Conservation (phyloP, 1,140 invertebrate species). For the Homalodisca vitripennis region DNA sequence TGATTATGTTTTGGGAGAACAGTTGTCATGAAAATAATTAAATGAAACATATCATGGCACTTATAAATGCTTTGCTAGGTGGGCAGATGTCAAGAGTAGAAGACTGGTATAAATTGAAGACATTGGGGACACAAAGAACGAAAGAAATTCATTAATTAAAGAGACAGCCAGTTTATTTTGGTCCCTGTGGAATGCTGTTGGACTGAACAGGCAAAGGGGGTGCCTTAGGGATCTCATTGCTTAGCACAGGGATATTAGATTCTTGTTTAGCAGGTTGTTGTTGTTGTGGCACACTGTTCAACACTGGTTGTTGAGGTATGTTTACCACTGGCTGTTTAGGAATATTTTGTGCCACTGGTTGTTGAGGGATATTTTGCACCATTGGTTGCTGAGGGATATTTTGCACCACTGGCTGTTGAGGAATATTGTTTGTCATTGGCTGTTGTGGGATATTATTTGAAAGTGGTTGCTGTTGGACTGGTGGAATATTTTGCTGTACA, state of each 20-base stretch:
- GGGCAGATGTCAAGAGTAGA: no score
- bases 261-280: neutral
- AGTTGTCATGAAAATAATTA: no score
- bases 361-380: conserved; percentile 7
- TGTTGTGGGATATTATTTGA: conserved; percentile 20
- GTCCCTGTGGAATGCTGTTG: conserved; percentile 1
- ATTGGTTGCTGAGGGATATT: conserved; percentile 23
- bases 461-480: conserved; percentile 18
- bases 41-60: no score
- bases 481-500: neutral
- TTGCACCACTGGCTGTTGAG: conserved; percentile 24
- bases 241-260: neutral
- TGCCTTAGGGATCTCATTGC: neutral
- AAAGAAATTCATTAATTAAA: no score
- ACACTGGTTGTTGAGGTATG: conserved; percentile 2
- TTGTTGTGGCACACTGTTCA: neutral
- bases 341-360: conserved; percentile 14
- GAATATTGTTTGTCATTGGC: conserved; percentile 17
- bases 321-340: conserved; percentile 1
- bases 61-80: no score
- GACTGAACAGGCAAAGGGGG: neutral
- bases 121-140: no score
- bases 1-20: no score
- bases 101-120: no score
- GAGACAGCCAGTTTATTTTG: neutral